A percentile compares a stretch with the other conserved stretches of the same genome.
These are phyloP conservation scores for Erebia aethiops DNA, from an alignment of 2,888 invertebrate genomes.

Conservation along the genomic window DNA sequence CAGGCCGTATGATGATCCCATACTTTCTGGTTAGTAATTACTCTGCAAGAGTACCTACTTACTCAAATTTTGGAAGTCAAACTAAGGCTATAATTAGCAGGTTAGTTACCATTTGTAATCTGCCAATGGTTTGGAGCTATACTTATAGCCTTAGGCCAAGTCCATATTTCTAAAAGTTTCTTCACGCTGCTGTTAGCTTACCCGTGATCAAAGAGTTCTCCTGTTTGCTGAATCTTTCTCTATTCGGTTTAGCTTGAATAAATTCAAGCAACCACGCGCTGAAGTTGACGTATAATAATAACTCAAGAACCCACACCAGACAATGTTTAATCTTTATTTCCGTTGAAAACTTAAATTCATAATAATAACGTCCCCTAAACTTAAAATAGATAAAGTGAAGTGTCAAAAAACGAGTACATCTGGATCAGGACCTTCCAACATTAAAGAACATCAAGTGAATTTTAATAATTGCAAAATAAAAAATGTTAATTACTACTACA, in stretches of 20 bases:
- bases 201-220: neutral
- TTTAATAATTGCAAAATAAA: too few species aligned
- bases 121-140: too few species aligned
- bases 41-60: too few species aligned
- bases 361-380: slow-evolving; percentile 18
- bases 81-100: too few species aligned
- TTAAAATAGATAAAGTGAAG: slow-evolving; percentile 41
- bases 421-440: too few species aligned
- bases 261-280: neutral
- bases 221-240: neutral
- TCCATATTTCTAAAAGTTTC: neutral
- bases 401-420: slow-evolving; percentile 45
- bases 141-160: too few species aligned
- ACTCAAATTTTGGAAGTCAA: too few species aligned
- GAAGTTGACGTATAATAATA: neutral
- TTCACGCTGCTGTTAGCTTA: neutral
- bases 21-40: too few species aligned
- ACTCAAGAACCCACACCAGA: neutral
- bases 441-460: too few species aligned
- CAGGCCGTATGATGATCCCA: too few species aligned
- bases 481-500: too few species aligned
- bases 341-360: neutral
- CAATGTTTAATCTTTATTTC: neutral
- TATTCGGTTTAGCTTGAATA: neutral
- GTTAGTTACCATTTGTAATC: too few species aligned